Evolutionary conservation across 2,797 vertebrate species (phyloP), one percentile per base, ranked within the genome.

Genomic region (Chrosomus eos): DNA sequence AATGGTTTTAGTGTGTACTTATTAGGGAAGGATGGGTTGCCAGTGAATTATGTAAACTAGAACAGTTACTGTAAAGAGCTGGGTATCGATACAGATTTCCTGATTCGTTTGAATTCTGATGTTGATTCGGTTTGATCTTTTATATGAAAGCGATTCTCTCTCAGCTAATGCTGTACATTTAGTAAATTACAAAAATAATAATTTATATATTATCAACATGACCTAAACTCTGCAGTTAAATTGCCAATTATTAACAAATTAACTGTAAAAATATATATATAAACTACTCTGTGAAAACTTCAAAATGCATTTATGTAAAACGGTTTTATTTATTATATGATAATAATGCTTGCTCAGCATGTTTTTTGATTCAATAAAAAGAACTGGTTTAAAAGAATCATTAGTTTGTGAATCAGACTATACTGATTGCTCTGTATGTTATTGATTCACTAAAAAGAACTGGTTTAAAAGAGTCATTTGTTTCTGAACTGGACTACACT

Each of bases 71-170:
- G 26, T n/a, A 45, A 36, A 60, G 55, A 14, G 55, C 36, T 77
- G 75, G 75, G 75, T 77, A 62, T 77, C 3, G 3, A 21, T 77
- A 77, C 55, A 62, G 75, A 77, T 77, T 77, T 77, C 55, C 26
- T 23, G 26, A 64, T 64, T 64, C 26, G 6, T 64, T 64, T 64
- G 4, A 58, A n/a, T n/a, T 58, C 8, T 60, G 23, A 60, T 13
- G 21, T n/a, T 23, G 48, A 23, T 53, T 74, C 10, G 4, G 16
- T n/a, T 36, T 55, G 33, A 58, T 40, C 33, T n/a, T 60, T 60
- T 11, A 18, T 6, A 19, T 77, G 36, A 77, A 75, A 75, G 28
- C 6, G 6, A 53, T 48, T 72, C 40, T 28, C 21, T 40, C n/a
- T 48, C 43, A 31, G n/a, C 43, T 48, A 72, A 55, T 36, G 31